Evolutionary conservation across 2,797 vertebrate genomes (phyloP), one percentile per base, ranked within the genome.

Genomic region (Sebastiscus albofasciatus): DNA sequence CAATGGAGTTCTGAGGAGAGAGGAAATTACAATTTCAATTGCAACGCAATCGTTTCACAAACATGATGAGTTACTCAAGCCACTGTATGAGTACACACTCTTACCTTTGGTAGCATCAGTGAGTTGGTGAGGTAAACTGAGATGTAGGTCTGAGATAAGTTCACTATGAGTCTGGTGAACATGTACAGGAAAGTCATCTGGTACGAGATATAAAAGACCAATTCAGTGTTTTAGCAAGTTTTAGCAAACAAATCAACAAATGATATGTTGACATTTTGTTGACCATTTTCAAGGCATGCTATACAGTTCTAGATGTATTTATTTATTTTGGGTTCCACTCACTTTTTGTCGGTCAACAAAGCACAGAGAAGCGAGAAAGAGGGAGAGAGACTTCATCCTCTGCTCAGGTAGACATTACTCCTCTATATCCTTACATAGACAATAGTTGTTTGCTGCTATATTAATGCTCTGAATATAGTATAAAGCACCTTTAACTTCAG

Each of bases 121-220:
- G 97, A 97, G 85, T 97, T 96, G 82, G 96, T 98, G 80, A 99
- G 93, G 81, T 97, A 99, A 95, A 97, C 96, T 20, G 97, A 94
- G 2, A 98, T 97, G 93, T 97, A 99, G 0, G 97, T 95, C 93
- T 98, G 97, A 6, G 97, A 98, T 80, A 99, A 90, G 90, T 98
- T 98, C 81, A 97, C 95, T 0, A 97, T 97, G 6, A 97, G 96
- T 52, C 97, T 93, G 0, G 97, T 98, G 91, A 92, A 94, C 97
- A 98, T 98, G 90, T 99, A 98, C 29, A 98, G 89, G 67, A 95
- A n/a, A 0, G 97, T 96, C 3, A 98, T 95, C 97, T 98, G 90
- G 8, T 72, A 77, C 8, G 58, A 84, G 18, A 22, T 56, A 29
- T 4, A 1, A 29, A 33, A 0, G 9, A 24, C 1, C 3, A 20